These are phyloP conservation scores for Pherbina coryleti DNA, from an alignment of 2,888 invertebrate genomes.

Conservation along the genomic window DNA sequence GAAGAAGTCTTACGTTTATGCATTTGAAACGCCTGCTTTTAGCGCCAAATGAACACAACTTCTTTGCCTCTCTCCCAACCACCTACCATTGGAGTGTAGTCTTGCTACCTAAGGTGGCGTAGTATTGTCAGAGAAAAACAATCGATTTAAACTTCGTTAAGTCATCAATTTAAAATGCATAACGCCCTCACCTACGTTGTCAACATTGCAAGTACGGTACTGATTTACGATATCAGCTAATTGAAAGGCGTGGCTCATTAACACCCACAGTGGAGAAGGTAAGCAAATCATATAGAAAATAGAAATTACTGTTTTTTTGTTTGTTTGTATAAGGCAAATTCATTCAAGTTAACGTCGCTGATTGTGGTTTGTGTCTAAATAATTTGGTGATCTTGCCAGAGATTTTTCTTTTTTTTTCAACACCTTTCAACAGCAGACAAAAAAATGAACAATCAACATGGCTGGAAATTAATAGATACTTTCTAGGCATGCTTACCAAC, in stretches of 20 bases:
- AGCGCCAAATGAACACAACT: background rate
- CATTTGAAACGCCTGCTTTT: background rate
- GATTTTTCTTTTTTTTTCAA: no score
- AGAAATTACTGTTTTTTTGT: no score
- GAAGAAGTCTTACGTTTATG: no score
- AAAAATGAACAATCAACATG: no score
- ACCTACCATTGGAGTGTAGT: background rate
- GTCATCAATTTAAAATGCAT: constrained; percentile 40
- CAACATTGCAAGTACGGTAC: background rate
- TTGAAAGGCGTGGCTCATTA: constrained; percentile 32
- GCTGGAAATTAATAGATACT: no score
- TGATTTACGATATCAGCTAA: constrained; percentile 33
- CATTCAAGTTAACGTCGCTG: no score
- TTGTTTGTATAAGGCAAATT: no score
- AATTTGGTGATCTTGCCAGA: no score
- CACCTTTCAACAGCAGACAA: no score
- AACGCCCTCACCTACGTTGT: constrained; percentile 28
- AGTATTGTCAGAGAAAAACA: background rate
- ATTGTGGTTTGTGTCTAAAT: no score
- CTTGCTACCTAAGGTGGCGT: no score
- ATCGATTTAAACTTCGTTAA: constrained; percentile 12
- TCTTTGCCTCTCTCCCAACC: background rate
- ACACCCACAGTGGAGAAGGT: constrained; percentile 17
- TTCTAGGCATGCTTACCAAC: no score
- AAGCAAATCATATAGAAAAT: background rate